Base-by-base conservation (phyloP, 2,797 vertebrate species). In the Hypotaenidia philippensis region DNA sequence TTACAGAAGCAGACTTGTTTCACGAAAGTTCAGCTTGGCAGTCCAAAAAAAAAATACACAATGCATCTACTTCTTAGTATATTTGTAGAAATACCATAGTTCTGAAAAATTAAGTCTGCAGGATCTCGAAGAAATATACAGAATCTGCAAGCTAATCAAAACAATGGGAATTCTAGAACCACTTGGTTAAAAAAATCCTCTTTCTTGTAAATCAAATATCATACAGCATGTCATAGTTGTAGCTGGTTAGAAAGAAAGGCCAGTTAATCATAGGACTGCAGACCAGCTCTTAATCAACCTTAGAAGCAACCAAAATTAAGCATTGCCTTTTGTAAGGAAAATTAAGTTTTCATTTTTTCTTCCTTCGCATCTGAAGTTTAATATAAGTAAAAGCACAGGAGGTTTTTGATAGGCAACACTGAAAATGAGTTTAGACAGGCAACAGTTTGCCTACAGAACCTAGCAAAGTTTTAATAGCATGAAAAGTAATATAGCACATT, bases 311-410 rank as follows among this genome's bases (percentile, higher is more conserved):
- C 8, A 36, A 66, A 21, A 45, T 45, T 45, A 45, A 45, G 20
- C 44, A 45, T 22, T 45, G 44, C 11, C 44, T 45, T 21, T 22
- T 20, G 44, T 22, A 45, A 45, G 44, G 11, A 45, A 11, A 45
- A 45, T 22, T 21, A 32, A 29, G 6, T 78, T 69, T 55, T 40
- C 11, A 36, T 52, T 41, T 70, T 83, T 17, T 45, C 47, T 56
- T 32, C 22, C 20, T 13, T 36, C 40, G 41, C 11, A 49, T 55
- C 18, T 40, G 40, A 86, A 20, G 5, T 31, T 66, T 50, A 59
- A 21, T 5, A 5, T 11, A 50, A 36, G 9, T 36, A 31, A 65
- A 64, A 74, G 20, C 2, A 50, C 4, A 20, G 8, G 1, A 0
- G 0, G 1, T 22, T 5, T 60, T 55, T 64, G 29, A 71, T 8